Evolutionary conservation across 2,888 invertebrate species (phyloP), one percentile per base, ranked within the genome.

Genomic region (Bellardia bayeri): DNA sequence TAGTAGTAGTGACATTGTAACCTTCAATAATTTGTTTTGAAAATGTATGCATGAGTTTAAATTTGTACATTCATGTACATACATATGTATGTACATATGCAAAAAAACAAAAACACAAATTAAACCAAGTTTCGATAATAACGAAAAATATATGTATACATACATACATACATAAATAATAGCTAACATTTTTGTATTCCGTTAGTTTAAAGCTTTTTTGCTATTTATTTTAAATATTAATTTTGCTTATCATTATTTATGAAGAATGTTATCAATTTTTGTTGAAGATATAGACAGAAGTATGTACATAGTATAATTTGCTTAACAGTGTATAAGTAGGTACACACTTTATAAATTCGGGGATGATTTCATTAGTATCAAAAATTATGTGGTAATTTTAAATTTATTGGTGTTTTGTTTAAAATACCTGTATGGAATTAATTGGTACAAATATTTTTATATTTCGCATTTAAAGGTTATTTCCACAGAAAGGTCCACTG

Each of bases 1-100:
- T 37, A 23, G 64, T 56, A 49, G 23, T 71, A 51, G 64, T 81
- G 81, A 72, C 72, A 81, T 64, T 72, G 56, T 81, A 81, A 81
- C 81, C 81, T 81, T 81, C 81, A 81, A 40, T 72, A 72, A 72
- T 45, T 81, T 61, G 11, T 63, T 68, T 71, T 37, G 42, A 61
- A 66, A 64, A 63, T 58, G 8, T 33, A 45, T 45, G 11, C 40
- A 45, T 61, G 61, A 61, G 37, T 61, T 61, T 33, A 61, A 37
- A 37, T 37, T 61, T 51, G 13, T 51, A n/a, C 51, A 51, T 51
- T n/a, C n/a, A 49, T 49, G 49, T 49, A 49, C 49, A 13, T 49
- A 49, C 49, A 13, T 33, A 23, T 23, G 23, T 23, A n/a, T n/a
- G n/a, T n/a, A n/a, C n/a, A n/a, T n/a, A n/a, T n/a, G n/a, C n/a